These are phyloP conservation scores for Tokudaia tokunoshimensis DNA, from an alignment of 2,797 vertebrate genomes.

Conservation along the genomic window DNA sequence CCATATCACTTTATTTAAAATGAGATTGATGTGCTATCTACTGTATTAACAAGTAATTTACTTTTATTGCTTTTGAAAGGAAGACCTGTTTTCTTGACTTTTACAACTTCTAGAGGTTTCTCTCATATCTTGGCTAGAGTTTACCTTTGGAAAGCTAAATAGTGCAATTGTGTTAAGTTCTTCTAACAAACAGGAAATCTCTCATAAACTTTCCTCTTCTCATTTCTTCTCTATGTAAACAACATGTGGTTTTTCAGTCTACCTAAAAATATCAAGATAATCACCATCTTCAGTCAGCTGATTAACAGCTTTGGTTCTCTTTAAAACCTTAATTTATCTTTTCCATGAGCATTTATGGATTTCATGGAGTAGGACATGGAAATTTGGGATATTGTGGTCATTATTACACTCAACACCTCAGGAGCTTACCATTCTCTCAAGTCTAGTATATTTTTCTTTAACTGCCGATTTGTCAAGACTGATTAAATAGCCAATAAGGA, in stretches of 20 bases:
- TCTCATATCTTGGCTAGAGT: rapidly evolving
- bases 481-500: not conserved
- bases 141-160: not conserved
- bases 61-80: not conserved
- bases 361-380: rapidly evolving
- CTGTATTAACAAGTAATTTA: not conserved
- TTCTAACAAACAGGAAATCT: not conserved
- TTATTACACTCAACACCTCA: not conserved
- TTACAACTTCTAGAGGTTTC: not conserved
- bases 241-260: not conserved
- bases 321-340: not conserved
- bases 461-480: not conserved
- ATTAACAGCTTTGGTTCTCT: not conserved
- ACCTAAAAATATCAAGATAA: not conserved
- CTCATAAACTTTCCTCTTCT: not conserved
- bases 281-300: not conserved
- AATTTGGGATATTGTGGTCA: not conserved
- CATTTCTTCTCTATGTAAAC: not conserved
- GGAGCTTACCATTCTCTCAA: not conserved
- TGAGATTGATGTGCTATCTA: not conserved
- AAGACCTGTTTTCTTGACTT: not conserved
- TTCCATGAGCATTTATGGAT: not conserved
- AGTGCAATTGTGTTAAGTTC: not conserved
- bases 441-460: not conserved
- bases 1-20: not conserved